Percentiles rank a stretch among this genome's conserved stretches.
These are phyloP conservation scores for Ischnus inquisitorius DNA, from an alignment of 2,888 invertebrate genomes.

Conservation along the genomic window DNA sequence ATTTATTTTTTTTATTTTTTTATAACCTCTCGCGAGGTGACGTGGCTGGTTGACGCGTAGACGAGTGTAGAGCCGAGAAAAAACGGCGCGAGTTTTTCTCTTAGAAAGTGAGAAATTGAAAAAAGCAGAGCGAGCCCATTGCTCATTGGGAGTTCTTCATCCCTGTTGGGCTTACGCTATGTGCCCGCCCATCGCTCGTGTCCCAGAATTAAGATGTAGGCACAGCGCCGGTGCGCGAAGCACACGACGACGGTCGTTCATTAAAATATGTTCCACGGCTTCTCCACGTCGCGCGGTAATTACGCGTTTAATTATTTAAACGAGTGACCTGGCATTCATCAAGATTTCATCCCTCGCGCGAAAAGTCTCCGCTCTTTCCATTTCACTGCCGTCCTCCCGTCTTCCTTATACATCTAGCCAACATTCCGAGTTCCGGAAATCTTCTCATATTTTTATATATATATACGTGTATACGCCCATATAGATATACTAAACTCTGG, in stretches of 20 bases:
- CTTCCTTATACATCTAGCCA: constrained; percentile 25
- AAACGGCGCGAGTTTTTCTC: constrained; percentile 28
- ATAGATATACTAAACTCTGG: constrained; percentile 21
- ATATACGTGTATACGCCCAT: neutral
- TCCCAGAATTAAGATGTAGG: constrained; percentile 25
- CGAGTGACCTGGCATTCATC: constrained; percentile 81
- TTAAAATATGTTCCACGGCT: constrained; percentile 80
- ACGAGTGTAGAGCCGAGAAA: constrained; percentile 18
- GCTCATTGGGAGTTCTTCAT: constrained; percentile 49
- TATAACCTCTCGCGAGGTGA: constrained; percentile 22
- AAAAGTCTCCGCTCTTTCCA: constrained; percentile 46
- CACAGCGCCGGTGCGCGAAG: constrained; percentile 17
- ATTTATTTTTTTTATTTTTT: constrained; percentile 25
- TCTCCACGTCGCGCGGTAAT: constrained; percentile 76
- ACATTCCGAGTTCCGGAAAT: constrained; percentile 50
- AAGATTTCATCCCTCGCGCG: constrained; percentile 72
- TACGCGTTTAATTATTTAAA: constrained; percentile 84
- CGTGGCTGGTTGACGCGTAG: constrained; percentile 39
- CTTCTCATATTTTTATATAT: constrained; percentile 45
- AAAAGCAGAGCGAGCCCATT: constrained; percentile 11
- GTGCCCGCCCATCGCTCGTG: neutral
- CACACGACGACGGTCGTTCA: constrained; percentile 73
- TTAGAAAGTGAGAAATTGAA: constrained; percentile 26
- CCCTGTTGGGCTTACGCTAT: constrained; percentile 6
- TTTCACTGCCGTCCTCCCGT: constrained; percentile 45